Percentiles rank a stretch among this genome's conserved stretches.
phyloP scores from a whole-genome alignment of 2,888 invertebrate species.

The Pantelozetes paolii region DNA sequence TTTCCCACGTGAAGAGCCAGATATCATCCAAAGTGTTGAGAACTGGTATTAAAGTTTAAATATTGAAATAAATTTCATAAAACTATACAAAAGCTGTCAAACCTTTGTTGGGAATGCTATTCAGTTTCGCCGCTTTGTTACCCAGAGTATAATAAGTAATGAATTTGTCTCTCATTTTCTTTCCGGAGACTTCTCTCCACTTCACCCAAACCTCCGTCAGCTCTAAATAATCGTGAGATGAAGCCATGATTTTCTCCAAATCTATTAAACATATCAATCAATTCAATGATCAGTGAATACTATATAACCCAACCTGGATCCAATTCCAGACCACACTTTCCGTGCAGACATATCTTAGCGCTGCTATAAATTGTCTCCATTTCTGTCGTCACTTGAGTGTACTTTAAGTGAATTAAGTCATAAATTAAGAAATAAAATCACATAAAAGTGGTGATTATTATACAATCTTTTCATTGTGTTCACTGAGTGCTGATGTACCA shows the following conservation, averaged over 20 bases:
- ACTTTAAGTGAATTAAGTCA: too few relatives aligned
- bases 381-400: too few relatives aligned
- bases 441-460: too few relatives aligned
- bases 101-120: slow-evolving; percentile 22
- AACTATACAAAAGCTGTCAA: neutral
- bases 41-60: neutral
- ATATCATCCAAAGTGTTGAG: slow-evolving; percentile 36
- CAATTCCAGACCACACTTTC: too few relatives aligned
- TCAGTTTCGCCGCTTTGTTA: slow-evolving; percentile 65
- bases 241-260: slow-evolving; percentile 57
- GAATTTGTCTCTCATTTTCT: slow-evolving; percentile 68
- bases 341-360: too few relatives aligned
- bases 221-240: slow-evolving; percentile 69
- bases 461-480: too few relatives aligned
- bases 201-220: slow-evolving; percentile 72
- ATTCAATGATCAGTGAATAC: too few relatives aligned
- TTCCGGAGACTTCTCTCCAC: slow-evolving; percentile 75
- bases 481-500: too few relatives aligned
- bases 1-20: slow-evolving; percentile 39
- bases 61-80: slow-evolving; percentile 51
- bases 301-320: too few relatives aligned
- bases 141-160: slow-evolving; percentile 72
- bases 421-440: too few relatives aligned
- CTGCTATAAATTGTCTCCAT: too few relatives aligned
- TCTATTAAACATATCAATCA: too few relatives aligned